Percentiles rank a stretch among this genome's conserved stretches.
Conservation (phyloP, 64 coral and sea anemone genomes). For the Pocillopora damicornis region DNA sequence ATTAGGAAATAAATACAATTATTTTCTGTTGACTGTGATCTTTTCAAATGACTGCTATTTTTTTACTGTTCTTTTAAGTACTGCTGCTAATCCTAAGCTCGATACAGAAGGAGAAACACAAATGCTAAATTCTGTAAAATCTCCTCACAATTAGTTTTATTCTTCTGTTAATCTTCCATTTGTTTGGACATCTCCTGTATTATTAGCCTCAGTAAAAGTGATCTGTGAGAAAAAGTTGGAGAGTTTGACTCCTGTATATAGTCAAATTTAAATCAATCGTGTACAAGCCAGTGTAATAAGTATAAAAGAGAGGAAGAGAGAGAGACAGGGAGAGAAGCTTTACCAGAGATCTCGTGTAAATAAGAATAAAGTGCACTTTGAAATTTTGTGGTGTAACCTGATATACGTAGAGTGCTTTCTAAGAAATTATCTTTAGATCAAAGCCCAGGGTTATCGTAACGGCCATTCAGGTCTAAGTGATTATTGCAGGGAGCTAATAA, state of each 20-base stretch:
- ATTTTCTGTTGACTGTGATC: not conserved
- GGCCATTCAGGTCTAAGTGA: too few species aligned
- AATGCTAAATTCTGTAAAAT: not conserved
- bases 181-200: not conserved
- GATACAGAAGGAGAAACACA: not conserved
- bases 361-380: constrained; percentile 36
- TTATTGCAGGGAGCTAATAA: too few species aligned
- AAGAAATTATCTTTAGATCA: not conserved
- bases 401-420: not conserved
- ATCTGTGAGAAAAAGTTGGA: too few species aligned
- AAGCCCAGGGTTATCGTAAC: too few species aligned
- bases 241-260: constrained; percentile 16
- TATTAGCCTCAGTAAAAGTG: too few species aligned
- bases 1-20: constrained; percentile 52
- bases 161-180: not conserved
- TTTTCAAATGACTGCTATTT: not conserved
- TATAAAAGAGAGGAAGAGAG: too few species aligned
- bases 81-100: not conserved
- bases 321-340: not conserved
- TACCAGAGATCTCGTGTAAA: constrained; percentile 8
- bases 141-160: not conserved
- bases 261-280: not conserved
- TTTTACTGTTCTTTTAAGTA: not conserved
- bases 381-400: not conserved
- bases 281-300: constrained; percentile 7